A percentile compares a stretch with the other conserved stretches of the same genome.
Conservation (phyloP, 2,113 vertebrate species). For the Willisornis vidua region DNA sequence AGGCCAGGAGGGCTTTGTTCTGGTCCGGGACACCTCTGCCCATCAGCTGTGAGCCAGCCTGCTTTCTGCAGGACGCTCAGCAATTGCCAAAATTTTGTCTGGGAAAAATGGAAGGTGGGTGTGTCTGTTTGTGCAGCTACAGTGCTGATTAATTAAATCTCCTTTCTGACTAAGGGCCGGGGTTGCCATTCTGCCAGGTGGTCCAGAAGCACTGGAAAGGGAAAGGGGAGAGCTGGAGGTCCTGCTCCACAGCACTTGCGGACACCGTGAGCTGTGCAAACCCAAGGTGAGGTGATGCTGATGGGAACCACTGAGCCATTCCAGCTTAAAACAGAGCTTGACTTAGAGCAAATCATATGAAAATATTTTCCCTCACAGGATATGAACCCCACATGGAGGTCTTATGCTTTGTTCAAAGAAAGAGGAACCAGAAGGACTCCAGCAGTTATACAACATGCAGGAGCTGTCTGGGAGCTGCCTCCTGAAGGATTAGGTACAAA, state of each 20-base stretch:
- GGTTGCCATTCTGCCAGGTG: not conserved
- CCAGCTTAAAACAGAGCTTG: not conserved
- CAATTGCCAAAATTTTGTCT: not conserved
- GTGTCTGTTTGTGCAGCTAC: not conserved
- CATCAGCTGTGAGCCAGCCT: not conserved
- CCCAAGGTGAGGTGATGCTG: not conserved
- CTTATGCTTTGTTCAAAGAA: not conserved
- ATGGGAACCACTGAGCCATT: not conserved
- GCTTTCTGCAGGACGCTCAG: not conserved
- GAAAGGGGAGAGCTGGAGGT: not conserved
- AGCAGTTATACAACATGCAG: not conserved
- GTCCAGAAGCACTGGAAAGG: not conserved
- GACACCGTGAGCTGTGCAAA: not conserved
- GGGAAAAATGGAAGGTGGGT: not conserved
- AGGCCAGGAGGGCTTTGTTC: not conserved
- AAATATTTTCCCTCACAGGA: not conserved
- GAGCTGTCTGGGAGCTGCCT: not conserved
- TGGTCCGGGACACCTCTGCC: not conserved
- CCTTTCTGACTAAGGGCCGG: not conserved
- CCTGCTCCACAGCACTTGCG: not conserved
- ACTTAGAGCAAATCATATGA: not conserved
- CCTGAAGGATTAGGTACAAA: not conserved
- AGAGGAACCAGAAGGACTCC: not conserved
- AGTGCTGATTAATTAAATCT: not conserved
- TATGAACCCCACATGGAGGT: not conserved